These are phyloP conservation scores for Trachelipus rathkii DNA, from an alignment of 1,140 invertebrate genomes.

Conservation along the genomic window DNA sequence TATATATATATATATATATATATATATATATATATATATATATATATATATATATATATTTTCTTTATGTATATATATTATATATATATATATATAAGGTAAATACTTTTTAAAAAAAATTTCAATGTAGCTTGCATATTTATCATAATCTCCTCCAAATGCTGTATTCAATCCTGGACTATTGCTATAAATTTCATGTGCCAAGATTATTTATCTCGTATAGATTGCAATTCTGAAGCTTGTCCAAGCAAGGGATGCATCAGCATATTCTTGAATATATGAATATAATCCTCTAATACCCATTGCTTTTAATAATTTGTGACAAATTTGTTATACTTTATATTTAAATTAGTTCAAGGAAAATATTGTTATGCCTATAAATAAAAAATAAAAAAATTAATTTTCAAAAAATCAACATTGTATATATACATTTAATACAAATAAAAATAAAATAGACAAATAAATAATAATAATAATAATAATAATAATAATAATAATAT, in stretches of 20 bases:
- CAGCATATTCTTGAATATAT: background rate
- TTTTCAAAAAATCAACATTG: too few species aligned
- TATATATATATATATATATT: slow-evolving; percentile 11
- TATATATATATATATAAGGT: background rate
- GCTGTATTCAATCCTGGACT: background rate
- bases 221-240: background rate
- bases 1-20: slow-evolving; percentile 11
- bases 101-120: background rate
- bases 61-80: slow-evolving; percentile 10
- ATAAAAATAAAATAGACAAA: too few species aligned
- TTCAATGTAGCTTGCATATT: background rate
- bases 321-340: too few species aligned
- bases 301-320: background rate
- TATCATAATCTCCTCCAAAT: slow-evolving; percentile 18
- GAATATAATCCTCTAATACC: slow-evolving; percentile 1
- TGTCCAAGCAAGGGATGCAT: background rate
- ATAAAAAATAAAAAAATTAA: too few species aligned
- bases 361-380: too few species aligned
- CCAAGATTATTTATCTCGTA: background rate
- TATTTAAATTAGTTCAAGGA: too few species aligned
- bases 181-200: background rate
- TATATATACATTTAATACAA: too few species aligned
- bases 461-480: too few species aligned
- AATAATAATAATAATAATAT: too few species aligned
- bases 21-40: slow-evolving; percentile 11